A percentile compares a stretch with the other conserved stretches of the same genome.
Conservation (phyloP, 2,888 invertebrate genomes). For the Phortica okadai region DNA sequence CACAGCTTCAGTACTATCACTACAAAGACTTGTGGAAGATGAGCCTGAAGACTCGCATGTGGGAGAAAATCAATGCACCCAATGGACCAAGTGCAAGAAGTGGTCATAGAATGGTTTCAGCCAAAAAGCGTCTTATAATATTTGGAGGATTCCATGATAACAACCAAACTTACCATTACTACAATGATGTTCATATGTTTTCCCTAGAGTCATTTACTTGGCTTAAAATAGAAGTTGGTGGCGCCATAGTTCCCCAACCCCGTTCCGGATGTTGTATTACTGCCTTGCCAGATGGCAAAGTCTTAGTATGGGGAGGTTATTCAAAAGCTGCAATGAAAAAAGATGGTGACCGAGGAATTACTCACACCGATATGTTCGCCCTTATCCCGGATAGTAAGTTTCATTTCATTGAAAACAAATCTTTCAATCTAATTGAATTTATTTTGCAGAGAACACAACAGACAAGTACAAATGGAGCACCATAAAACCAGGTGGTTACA, state of each 20-base stretch:
- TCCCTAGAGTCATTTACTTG: slow-evolving; percentile 88
- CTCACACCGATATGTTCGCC: slow-evolving; percentile 84
- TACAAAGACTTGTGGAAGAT: slow-evolving; percentile 94
- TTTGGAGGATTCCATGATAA: slow-evolving; percentile 97
- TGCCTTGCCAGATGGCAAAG: slow-evolving; percentile 79
- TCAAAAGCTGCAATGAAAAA: slow-evolving; percentile 85
- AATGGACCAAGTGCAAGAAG: slow-evolving; percentile 89
- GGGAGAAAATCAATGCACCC: slow-evolving; percentile 87
- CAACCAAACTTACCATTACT: slow-evolving; percentile 90
- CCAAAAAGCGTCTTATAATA: slow-evolving; percentile 87
- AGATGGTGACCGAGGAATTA: slow-evolving; percentile 84
- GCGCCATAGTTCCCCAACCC: slow-evolving; percentile 83
- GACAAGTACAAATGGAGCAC: slow-evolving; percentile 85
- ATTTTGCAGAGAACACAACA: slow-evolving; percentile 79
- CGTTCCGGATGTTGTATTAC: slow-evolving; percentile 85
- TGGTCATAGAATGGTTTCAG: slow-evolving; percentile 91
- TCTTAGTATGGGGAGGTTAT: slow-evolving; percentile 87
- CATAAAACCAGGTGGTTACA: slow-evolving; percentile 82
- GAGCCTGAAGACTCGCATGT: slow-evolving; percentile 84
- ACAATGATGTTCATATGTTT: slow-evolving; percentile 90
- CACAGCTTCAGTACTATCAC: slow-evolving; percentile 94
- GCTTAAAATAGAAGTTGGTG: slow-evolving; percentile 83
- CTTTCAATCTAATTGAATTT: slow-evolving; percentile 15
- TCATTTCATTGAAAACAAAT: slow-evolving; percentile 21
- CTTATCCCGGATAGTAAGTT: slow-evolving; percentile 78